Base-by-base conservation (phyloP, 2,113 vertebrate species). In the Sciurus niger region DNA sequence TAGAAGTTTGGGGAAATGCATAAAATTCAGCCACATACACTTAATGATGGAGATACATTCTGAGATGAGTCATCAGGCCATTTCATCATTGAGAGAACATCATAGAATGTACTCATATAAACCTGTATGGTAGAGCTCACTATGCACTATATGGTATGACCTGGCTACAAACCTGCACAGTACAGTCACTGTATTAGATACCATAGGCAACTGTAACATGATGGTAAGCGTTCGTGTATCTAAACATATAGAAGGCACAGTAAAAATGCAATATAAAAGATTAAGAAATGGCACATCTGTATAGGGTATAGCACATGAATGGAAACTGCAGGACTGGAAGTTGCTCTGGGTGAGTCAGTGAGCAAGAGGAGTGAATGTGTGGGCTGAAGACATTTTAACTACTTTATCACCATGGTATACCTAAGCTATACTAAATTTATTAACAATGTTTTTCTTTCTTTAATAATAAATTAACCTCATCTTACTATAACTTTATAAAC, bases 1-100 rank as follows among this genome's bases (percentile, higher is more conserved):
- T 51, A 77, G 73, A 84, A 91, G 18, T 90, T 70, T 89, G 22
- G 12, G 43, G 11, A 94, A 94, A 74, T 78, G 84, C 3, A 17
- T 58, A 92, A 89, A 87, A 65, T 53, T 67, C 2, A 91, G n/a
- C 46, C 10, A 24, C 30, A 32, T 17, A 32, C 30, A 48, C 40
- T 9, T 24, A 53, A 37, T 37, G 25, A 32, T 24, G 60, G n/a
- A 20, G 46, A 53, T 22, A 28, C 16, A 24, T 17, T 58, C 28
- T 91, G 63, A 70, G 65, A 30, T 30, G 40, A 28, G 37, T 22
- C 16, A 30, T 34, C 4, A 28, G 40, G 40, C 10, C 20, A 34
- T 48, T 63, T 30, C 16, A n/a, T 53, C 43, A 22, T 24, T 79
- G 74, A n/a, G 32, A 18, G 74, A 20, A 37, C 30, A 22, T 22